Evolutionary conservation across 1,140 invertebrate species (phyloP), one percentile per base, ranked within the genome.

Genomic region (Drosophila saltans): DNA sequence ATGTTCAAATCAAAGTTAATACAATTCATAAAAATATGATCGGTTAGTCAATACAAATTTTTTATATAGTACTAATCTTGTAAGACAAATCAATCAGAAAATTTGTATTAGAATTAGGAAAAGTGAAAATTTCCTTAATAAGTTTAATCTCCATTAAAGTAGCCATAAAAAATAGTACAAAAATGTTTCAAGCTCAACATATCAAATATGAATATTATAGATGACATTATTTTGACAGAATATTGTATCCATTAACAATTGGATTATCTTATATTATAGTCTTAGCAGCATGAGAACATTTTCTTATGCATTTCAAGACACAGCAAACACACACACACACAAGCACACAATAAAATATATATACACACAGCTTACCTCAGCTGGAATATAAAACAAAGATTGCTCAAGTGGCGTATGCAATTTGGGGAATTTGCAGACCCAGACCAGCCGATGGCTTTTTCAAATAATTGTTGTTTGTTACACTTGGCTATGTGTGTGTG

Each of bases 321-420:
- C 16, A 40, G 21, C 21, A n/a, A n/a, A 39, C 7, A 41, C 16
- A 41, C 26, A 41, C 26, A 6, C 6, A 21, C 45, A 52, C 8
- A 24, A 1, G n/a, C 16, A 16, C 16, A 16, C 16, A 16, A 16
- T 16, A 0, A 16, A 16, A 16, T 16, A 45, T 0, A 21, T 4
- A 45, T 2, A 45, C 16, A 24, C 8, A 26, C 2, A 28, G n/a
- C 11, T 7, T 9, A 57, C 11, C 9, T 61, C 39, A 24, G 8
- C n/a, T 26, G 3, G 10, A 28, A 26, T 66, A 16, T 30, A 60
- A 60, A 24, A 28, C 56, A 60, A 41, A 59, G n/a, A 73, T 43
- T 69, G 61, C 39, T 52, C 60, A 36, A 74, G 43, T 57, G 60
- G 59, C 52, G 65, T 58, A 52, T 52, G 72, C 55, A 52, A 52